phyloP scores from a whole-genome alignment of 2,113 vertebrate genomes.

The Raphicerus campestris region DNA sequence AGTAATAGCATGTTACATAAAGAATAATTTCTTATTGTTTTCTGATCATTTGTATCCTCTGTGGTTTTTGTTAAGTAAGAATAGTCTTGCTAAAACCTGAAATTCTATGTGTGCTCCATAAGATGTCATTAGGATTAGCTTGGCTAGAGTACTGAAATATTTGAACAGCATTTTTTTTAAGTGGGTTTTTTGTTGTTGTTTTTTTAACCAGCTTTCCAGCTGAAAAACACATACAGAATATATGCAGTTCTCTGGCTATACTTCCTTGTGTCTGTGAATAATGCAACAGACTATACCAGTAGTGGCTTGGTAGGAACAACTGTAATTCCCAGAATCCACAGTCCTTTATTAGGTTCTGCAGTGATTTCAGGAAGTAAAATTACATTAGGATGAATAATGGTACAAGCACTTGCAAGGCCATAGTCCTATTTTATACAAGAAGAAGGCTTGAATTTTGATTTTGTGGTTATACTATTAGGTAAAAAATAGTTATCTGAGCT shows the following conservation, averaged over 20 bases:
- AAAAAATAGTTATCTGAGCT: background rate
- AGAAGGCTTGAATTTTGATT: background rate
- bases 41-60: background rate
- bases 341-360: background rate
- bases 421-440: background rate
- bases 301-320: background rate
- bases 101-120: background rate
- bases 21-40: background rate
- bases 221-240: background rate
- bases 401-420: background rate
- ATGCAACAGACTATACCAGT: fast-evolving
- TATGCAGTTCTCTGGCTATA: background rate
- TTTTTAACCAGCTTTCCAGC: background rate
- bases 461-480: background rate
- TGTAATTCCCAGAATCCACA: background rate
- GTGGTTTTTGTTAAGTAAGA: background rate
- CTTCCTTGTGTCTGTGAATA: background rate
- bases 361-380: background rate
- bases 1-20: background rate
- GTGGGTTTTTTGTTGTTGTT: background rate
- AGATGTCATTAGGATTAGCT: background rate
- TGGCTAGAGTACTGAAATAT: background rate
- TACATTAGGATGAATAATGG: background rate
- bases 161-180: background rate
- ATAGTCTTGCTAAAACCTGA: background rate